phyloP scores from a whole-genome alignment of 2,113 vertebrate genomes.

The Embiotoca jacksoni region DNA sequence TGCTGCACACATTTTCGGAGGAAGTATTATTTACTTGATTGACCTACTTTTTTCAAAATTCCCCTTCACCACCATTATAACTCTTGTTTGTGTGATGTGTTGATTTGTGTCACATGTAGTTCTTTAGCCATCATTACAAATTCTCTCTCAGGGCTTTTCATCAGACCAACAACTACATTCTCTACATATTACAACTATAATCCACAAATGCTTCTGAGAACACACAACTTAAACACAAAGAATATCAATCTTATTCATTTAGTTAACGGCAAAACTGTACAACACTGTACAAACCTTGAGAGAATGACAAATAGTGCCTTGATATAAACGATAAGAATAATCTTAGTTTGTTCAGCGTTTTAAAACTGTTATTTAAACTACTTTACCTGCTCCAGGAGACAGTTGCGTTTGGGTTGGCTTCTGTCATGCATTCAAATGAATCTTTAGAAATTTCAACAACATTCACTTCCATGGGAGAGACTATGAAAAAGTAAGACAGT shows the following conservation, averaged over 20 bases:
- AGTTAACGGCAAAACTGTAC: not conserved
- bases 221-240: too few relatives aligned
- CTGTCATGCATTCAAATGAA: conserved; percentile 52
- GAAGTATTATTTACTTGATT: too few relatives aligned
- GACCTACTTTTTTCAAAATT: too few relatives aligned
- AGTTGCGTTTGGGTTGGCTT: conserved; percentile 52
- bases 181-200: too few relatives aligned
- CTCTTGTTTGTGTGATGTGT: too few relatives aligned
- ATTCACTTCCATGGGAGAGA: conserved; percentile 46
- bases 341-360: not conserved
- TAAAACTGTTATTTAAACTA: not conserved
- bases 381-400: conserved; percentile 75
- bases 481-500: conserved; percentile 42
- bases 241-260: not conserved
- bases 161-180: too few relatives aligned
- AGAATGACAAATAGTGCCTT: not conserved
- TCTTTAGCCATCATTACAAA: too few relatives aligned
- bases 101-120: too few relatives aligned
- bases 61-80: too few relatives aligned
- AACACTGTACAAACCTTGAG: not conserved
- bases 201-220: too few relatives aligned
- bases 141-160: too few relatives aligned
- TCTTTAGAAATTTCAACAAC: not conserved
- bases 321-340: not conserved
- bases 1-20: too few relatives aligned